Evolutionary conservation across 2,888 invertebrate genomes (phyloP), one percentile per base, ranked within the genome.

Genomic region (Andrena hattorfiana): DNA sequence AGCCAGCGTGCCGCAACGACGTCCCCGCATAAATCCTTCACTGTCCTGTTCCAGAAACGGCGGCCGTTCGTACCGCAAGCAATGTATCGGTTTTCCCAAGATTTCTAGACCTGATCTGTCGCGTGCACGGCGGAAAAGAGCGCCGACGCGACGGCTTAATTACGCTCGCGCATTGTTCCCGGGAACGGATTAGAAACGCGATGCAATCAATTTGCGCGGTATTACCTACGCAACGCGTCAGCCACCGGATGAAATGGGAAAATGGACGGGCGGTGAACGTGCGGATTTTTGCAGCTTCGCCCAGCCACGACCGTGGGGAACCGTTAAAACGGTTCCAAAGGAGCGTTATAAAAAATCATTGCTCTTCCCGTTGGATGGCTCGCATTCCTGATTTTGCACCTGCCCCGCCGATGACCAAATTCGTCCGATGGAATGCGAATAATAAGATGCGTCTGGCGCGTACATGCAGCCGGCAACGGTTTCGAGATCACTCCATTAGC

Each of bases 241-340:
- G 23, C n/a, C 54, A 10, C n/a, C n/a, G 64, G 51, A 56, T 30
- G 59, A 49, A 59, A 70, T 54, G 8, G 35, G 16, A 54, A 71
- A 66, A 16, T 8, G 10, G 1, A 49, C 28, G 8, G 4, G n/a
- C 16, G 42, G 48, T 10, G 64, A 30, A 32, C 72, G 16, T 13
- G 23, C 23, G 26, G 72, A 83, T 73, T 82, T 75, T 77, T 54
- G 66, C 28, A 77, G 59, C 66, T 62, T 32, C 59, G 42, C 56
- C 10, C 54, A 20, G 54, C 59, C 56, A 28, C 67, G 23, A 30
- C 30, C 49, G 51, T 20, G 59, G n/a, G 69, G 72, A 71, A 86
- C 86, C 86, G 80, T 86, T 86, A 85, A 72, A 72, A 72, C 66
- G 83, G 79, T 83, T 67, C 69, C 74, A 70, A 77, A 23, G 72